Evolutionary conservation across 2,113 vertebrate genomes (phyloP), one percentile per base, ranked within the genome.

Genomic region (Tupaia tana): DNA sequence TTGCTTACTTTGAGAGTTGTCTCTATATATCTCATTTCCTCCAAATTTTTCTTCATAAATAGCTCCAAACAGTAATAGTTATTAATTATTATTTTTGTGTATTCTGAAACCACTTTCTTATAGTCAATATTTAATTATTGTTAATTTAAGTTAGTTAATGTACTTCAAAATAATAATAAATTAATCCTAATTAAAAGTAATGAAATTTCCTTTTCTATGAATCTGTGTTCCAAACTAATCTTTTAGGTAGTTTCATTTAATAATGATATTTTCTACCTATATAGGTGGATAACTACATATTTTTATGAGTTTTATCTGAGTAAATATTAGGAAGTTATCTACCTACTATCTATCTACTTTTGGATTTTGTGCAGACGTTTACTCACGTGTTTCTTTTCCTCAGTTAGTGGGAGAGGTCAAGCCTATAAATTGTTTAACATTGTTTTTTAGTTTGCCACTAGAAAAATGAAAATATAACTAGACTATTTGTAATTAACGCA

Each of bases 1-100:
- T 66, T n/a, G 13, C 20, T 15, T 85, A 83, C 56, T 83, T 1
- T 92, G 78, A 66, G 11, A 79, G 13, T 81, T 91, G 15, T 79
- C 3, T 84, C 4, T 91, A 1, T 91, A 1, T 82, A 25, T 24
- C 16, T 88, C 34, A 54, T 59, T 1, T 77, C 8, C 19, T 8
- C 54, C 61, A 67, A 90, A 14, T 66, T 84, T 92, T 92, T 85
- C 77, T 90, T 95, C 10, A 29, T 90, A 92, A 84, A 31, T 67
- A 96, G 22, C 2, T 75, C 11, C 24, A n/a, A 15, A 64, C 87
- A 95, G 27, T 91, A 88, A 88, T 54, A 75, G 8, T n/a, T 84
- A 75, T 63, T 1, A 2, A 85, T 73, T 77, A 8, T 19, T 56
- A 34, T 27, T 69, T 96, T 96, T 91, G 63, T 43, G 14, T 83